Percentiles rank a stretch among this genome's conserved stretches.
Conservation (phyloP, 1,140 invertebrate species). For the Armadillidium nasatum region DNA sequence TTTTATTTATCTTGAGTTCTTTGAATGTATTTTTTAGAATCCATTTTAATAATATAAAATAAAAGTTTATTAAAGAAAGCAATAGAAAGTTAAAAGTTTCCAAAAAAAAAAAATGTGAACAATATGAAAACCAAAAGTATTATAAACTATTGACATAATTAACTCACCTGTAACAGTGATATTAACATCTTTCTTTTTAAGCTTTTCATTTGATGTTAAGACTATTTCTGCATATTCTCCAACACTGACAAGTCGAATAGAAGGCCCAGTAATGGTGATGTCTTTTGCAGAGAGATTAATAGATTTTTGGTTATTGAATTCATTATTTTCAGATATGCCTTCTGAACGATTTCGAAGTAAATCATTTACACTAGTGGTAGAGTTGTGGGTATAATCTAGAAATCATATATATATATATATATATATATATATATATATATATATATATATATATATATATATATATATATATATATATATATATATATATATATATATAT, state of each 20-base stretch:
- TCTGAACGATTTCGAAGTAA: not conserved
- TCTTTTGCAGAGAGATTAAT: not conserved
- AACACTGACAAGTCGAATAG: not conserved
- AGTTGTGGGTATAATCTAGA: not conserved
- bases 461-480: not conserved
- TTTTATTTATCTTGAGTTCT: too few relatives aligned
- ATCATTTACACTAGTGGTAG: not conserved
- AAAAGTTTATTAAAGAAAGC: too few relatives aligned
- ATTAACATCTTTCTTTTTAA: not conserved
- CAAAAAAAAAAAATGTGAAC: too few relatives aligned
- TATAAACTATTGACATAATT: not conserved
- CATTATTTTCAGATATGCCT: not conserved
- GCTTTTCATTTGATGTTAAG: not conserved
- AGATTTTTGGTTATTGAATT: not conserved
- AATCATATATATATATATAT: too few relatives aligned
- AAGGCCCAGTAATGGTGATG: not conserved
- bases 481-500: slow-evolving; percentile 3
- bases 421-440: too few relatives aligned
- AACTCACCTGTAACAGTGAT: not conserved
- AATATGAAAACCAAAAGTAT: too few relatives aligned
- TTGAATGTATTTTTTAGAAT: too few relatives aligned
- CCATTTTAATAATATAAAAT: too few relatives aligned
- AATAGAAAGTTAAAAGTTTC: too few relatives aligned
- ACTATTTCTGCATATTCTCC: not conserved
- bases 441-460: not conserved